phyloP scores from a whole-genome alignment of 1,140 invertebrate genomes.

The Papilio dardanus region DNA sequence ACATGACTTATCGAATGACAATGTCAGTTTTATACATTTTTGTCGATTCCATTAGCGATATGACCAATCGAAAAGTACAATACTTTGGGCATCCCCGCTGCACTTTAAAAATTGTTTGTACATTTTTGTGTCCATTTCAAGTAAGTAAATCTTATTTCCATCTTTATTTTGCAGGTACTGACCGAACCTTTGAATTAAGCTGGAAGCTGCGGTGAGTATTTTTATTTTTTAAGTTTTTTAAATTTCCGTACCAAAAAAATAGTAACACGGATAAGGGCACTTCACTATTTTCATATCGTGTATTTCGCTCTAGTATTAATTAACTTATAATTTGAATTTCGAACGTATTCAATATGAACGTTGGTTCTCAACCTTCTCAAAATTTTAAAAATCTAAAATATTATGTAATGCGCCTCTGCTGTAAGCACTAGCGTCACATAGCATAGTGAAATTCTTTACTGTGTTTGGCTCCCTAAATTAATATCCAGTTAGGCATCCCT shows the following conservation, averaged over 20 bases:
- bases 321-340: neutral
- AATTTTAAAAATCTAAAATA: neutral
- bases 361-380: neutral
- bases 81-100: too few relatives aligned
- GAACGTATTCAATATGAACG: neutral
- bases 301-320: neutral
- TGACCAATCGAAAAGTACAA: too few relatives aligned
- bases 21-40: too few relatives aligned
- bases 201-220: conserved; percentile 44
- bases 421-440: too few relatives aligned
- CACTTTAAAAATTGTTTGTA: too few relatives aligned
- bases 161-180: conserved; percentile 40
- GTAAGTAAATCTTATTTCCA: neutral
- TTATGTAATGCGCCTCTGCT: too few relatives aligned
- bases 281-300: neutral
- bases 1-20: too few relatives aligned
- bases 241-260: neutral
- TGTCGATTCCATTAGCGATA: too few relatives aligned
- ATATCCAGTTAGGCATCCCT: conserved; percentile 17
- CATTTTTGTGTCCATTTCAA: too few relatives aligned
- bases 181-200: conserved; percentile 24
- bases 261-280: neutral
- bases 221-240: conserved; percentile 21
- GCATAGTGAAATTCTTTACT: too few relatives aligned
- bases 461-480: neutral